A percentile compares a stretch with the other conserved stretches of the same genome.
phyloP scores from a whole-genome alignment of 2,113 vertebrate genomes.

The Mastomys natalensis region DNA sequence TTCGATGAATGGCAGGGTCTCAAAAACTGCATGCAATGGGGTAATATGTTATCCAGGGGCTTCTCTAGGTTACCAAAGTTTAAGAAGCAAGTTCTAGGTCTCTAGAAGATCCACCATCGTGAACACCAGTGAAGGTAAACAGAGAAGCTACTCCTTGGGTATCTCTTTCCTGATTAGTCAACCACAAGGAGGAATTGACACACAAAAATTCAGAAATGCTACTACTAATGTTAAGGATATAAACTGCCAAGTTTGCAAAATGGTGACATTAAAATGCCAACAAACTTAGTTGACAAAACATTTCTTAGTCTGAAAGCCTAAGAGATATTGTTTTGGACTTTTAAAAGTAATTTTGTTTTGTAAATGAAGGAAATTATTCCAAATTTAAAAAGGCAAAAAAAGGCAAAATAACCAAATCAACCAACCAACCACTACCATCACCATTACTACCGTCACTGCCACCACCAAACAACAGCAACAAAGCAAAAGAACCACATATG shows the following conservation, averaged over 20 bases:
- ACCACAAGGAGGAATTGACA: slow-evolving; percentile 68
- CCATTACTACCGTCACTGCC: too few species aligned
- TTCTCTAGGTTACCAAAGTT: not conserved
- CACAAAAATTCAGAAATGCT: slow-evolving; percentile 3
- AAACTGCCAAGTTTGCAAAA: not conserved
- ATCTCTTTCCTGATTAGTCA: slow-evolving; percentile 64
- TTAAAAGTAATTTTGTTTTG: slow-evolving; percentile 61
- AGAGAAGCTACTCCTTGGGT: slow-evolving; percentile 66
- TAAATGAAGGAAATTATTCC: slow-evolving; percentile 65
- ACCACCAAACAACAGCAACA: not conserved
- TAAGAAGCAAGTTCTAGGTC: not conserved
- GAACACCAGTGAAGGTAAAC: not conserved
- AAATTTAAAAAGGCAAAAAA: not conserved
- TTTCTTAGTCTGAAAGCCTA: not conserved
- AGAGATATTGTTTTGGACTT: slow-evolving; percentile 44
- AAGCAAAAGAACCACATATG: not conserved
- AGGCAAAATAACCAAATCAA: not conserved
- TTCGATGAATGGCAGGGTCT: not conserved
- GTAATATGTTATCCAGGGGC: not conserved
- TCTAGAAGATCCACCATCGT: not conserved
- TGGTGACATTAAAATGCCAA: slow-evolving; percentile 6
- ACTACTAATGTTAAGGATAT: not conserved
- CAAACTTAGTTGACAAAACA: slow-evolving; percentile 2
- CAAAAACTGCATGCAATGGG: not conserved
- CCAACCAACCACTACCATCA: too few species aligned